Evolutionary conservation across 2,888 invertebrate genomes (phyloP).

Genomic region (Tridacna gigas): DNA sequence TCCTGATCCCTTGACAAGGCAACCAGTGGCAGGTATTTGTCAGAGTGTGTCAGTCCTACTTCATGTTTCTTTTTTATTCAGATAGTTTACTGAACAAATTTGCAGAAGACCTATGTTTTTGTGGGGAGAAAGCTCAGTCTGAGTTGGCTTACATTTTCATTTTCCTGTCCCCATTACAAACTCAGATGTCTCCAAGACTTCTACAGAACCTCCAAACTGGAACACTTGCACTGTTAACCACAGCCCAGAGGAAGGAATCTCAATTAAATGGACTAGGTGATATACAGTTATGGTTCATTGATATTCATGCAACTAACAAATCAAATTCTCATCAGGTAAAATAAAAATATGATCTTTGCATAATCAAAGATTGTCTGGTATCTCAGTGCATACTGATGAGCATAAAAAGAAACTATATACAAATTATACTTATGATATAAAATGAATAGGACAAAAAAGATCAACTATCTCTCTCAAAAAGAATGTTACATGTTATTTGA

Average conservation of each 20-base stretch:
- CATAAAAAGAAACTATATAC: too few relatives aligned
- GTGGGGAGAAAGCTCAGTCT: conserved; percentile 67
- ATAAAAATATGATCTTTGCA: too few relatives aligned
- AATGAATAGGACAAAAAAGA: too few relatives aligned
- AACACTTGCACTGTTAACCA: conserved; percentile 38
- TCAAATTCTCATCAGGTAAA: too few relatives aligned
- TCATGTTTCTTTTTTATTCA: background rate
- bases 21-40: too few relatives aligned
- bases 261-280: conserved; percentile 60
- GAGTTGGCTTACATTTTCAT: conserved; percentile 68
- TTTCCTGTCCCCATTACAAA: conserved; percentile 53
- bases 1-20: too few relatives aligned
- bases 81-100: conserved; percentile 9
- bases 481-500: too few relatives aligned
- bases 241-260: conserved; percentile 44
- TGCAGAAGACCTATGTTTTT: conserved; percentile 48
- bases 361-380: too few relatives aligned
- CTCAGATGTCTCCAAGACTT: conserved; percentile 37
- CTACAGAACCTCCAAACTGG: conserved; percentile 59
- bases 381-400: too few relatives aligned
- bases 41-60: background rate
- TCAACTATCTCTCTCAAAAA: too few relatives aligned
- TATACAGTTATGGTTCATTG: background rate
- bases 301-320: too few relatives aligned
- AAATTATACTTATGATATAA: too few relatives aligned